phyloP scores from a whole-genome alignment of 2,888 invertebrate species.

The Anoplius nigerrimus region DNA sequence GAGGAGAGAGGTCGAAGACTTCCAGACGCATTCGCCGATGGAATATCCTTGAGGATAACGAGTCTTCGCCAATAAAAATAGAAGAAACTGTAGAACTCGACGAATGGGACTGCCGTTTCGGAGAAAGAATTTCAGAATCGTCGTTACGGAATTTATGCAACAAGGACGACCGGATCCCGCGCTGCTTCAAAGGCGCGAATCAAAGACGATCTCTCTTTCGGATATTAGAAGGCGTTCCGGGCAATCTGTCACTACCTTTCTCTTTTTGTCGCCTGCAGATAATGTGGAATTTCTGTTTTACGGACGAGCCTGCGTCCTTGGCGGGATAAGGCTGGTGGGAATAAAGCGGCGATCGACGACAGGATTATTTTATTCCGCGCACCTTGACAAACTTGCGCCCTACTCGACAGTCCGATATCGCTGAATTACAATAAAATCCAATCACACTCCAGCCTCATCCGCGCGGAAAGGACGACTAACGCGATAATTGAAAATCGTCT shows the following conservation, averaged over 20 bases:
- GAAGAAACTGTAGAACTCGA: neutral
- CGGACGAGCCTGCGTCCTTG: too few species aligned
- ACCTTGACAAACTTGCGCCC: too few species aligned
- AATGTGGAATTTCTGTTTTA: neutral
- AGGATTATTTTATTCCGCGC: too few species aligned
- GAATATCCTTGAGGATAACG: neutral
- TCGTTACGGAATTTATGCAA: conserved; percentile 10
- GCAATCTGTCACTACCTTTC: neutral
- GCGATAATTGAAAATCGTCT: too few species aligned
- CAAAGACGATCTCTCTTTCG: conserved; percentile 7
- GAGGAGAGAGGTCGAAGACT: neutral
- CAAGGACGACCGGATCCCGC: conserved; percentile 20
- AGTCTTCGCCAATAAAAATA: conserved; percentile 7
- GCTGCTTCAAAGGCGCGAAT: neutral
- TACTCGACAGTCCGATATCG: too few species aligned
- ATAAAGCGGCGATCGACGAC: too few species aligned
- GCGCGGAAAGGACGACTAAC: too few species aligned
- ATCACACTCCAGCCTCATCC: too few species aligned
- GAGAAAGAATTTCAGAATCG: conserved; percentile 4
- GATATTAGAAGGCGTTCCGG: too few species aligned
- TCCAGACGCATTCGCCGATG: neutral
- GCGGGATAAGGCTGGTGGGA: too few species aligned
- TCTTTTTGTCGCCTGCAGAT: neutral
- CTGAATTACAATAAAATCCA: too few species aligned
- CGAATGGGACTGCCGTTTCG: conserved; percentile 1